Conservation (phyloP, 1,140 invertebrate species). For the Pygmarrhopalites habei region DNA sequence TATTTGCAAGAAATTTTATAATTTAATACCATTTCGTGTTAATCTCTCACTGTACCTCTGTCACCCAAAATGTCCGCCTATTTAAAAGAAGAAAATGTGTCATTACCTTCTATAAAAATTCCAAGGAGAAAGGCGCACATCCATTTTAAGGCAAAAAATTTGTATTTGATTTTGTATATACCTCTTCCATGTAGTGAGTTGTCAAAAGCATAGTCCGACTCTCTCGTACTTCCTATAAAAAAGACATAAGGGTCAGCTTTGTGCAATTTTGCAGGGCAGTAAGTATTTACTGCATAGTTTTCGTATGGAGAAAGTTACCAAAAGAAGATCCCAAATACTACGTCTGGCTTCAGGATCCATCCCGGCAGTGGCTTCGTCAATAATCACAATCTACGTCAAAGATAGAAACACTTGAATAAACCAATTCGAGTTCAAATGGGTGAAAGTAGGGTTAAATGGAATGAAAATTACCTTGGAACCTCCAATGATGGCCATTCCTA, state of each 20-base stretch:
- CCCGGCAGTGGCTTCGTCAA: slow-evolving; percentile 45
- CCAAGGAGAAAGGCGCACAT: too few species aligned
- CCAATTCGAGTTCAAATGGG: too few species aligned
- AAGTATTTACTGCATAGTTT: too few species aligned
- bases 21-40: too few species aligned
- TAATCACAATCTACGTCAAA: slow-evolving; percentile 28
- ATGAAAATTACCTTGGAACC: slow-evolving; percentile 41
- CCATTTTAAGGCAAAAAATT: too few species aligned
- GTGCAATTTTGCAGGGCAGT: too few species aligned
- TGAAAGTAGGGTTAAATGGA: not conserved
- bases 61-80: slow-evolving; percentile 90
- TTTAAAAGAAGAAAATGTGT: too few species aligned
- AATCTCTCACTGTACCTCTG: too few species aligned
- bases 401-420: not conserved
- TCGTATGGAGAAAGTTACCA: too few species aligned
- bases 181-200: slow-evolving; percentile 99
- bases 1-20: too few species aligned
- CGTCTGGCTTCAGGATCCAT: slow-evolving; percentile 56
- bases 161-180: too few species aligned
- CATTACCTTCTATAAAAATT: too few species aligned
- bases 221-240: slow-evolving; percentile 45
- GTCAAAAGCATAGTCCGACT: slow-evolving; percentile 80
- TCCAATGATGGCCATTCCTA: slow-evolving; percentile 74
- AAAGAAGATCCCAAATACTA: slow-evolving; percentile 51
- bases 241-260: not conserved